phyloP scores from a whole-genome alignment of 2,113 vertebrate species.

The Brachyistius frenatus region DNA sequence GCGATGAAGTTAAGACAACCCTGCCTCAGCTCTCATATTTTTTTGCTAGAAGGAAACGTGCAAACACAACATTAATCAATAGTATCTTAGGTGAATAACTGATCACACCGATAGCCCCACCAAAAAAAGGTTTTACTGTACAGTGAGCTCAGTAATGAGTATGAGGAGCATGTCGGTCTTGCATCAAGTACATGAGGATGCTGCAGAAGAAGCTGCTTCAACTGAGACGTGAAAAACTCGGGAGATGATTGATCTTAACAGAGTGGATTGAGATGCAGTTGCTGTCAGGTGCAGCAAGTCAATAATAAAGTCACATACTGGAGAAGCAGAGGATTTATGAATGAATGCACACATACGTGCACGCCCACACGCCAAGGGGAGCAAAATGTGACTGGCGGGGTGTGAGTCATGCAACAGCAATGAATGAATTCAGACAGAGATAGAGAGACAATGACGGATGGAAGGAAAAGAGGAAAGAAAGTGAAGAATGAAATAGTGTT shows the following conservation, averaged over 20 bases:
- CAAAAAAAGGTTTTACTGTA: background rate
- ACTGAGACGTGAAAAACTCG: background rate
- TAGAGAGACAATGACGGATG: background rate
- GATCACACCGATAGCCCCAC: too few relatives aligned
- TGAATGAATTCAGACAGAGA: slow-evolving; percentile 12
- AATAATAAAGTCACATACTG: slow-evolving; percentile 13
- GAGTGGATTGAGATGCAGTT: slow-evolving; percentile 6
- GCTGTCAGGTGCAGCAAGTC: slow-evolving; percentile 14
- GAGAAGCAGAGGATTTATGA: slow-evolving; percentile 47
- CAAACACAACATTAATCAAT: background rate
- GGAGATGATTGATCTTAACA: background rate
- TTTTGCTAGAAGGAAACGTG: background rate
- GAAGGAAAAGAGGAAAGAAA: background rate
- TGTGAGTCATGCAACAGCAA: slow-evolving; percentile 20
- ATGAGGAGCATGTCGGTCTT: background rate
- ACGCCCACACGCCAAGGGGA: slow-evolving; percentile 22
- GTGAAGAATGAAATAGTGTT: background rate
- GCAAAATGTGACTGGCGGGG: background rate
- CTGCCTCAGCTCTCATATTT: too few relatives aligned
- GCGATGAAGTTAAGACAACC: too few relatives aligned
- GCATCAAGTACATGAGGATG: too few relatives aligned
- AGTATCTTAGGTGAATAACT: too few relatives aligned
- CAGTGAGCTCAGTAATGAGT: background rate
- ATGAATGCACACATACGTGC: slow-evolving; percentile 30
- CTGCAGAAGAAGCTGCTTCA: background rate